Base-by-base conservation (phyloP, 2,888 invertebrate species). In the Ormyrus rosae region DNA sequence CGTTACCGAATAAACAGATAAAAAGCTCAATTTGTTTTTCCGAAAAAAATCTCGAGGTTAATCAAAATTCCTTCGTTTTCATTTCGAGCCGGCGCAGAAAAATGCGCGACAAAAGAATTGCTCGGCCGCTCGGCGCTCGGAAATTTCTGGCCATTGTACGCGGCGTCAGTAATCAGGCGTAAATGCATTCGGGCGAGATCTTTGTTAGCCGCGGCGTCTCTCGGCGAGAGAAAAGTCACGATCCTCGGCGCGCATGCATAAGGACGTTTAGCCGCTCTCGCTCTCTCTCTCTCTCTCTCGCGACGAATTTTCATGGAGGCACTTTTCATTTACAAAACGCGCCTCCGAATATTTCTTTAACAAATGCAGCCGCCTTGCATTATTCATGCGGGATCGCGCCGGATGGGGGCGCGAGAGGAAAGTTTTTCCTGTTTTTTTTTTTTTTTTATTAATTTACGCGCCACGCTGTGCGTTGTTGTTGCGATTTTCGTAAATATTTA, bases 401-500 rank as follows among this genome's bases (percentile, higher is more conserved):
- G n/a, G 45, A 0, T 34, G 50, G 3, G 53, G 46, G n/a, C 45
- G 10, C n/a, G 46, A 48, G 48, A 61, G 53, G 69, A 69, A 79
- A 74, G 50, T 79, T 34, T 34, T 19, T 19, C 19, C 34, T 34
- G 34, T 34, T 34, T 34, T 34, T 34, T 34, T 34, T 34, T 34
- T 34, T 34, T 78, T 51, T 67, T 76, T 75, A 76, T 76, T 76
- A 76, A 76, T 80, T 80, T 72, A 68, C 53, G 53, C 60, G 48
- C 45, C 6, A 2, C 19, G 65, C 10, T 34, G 60, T 56, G 45
- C 6, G 53, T 53, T 78, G 82, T 81, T 73, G 63, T 11, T 9
- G 55, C 55, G 69, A 63, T 69, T 71, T 71, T 70, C 69, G 79
- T 68, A 69, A 80, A 75, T 70, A 80, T 75, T 80, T 80, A 75